Evolutionary conservation across 92 coral and sea anemone species (phyloP).

Genomic region (Phenganax subtilis): DNA sequence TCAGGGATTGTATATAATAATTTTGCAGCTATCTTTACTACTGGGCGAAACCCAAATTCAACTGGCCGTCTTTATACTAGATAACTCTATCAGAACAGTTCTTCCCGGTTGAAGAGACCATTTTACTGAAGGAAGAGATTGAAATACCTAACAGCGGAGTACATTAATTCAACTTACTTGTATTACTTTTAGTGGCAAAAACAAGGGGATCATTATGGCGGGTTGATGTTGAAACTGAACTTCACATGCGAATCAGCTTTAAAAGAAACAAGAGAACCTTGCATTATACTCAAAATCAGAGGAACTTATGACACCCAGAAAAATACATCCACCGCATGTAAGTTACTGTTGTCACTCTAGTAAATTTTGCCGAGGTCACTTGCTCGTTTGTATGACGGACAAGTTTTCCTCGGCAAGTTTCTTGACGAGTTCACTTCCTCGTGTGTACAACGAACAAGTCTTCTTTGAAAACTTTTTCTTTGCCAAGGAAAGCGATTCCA

Average conservation of each 20-base stretch:
- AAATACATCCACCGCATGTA: conserved; percentile 16
- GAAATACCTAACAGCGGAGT: too few relatives aligned
- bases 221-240: conserved; percentile 19
- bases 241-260: background rate
- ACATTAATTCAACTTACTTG: background rate
- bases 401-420: background rate
- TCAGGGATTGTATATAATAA: too few relatives aligned
- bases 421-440: background rate
- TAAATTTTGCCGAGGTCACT: background rate
- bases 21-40: too few relatives aligned
- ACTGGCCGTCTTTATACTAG: too few relatives aligned
- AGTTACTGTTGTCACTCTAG: background rate
- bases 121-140: too few relatives aligned
- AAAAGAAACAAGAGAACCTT: conserved; percentile 10
- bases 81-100: too few relatives aligned
- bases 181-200: conserved; percentile 5
- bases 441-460: background rate
- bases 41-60: too few relatives aligned
- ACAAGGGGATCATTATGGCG: conserved; percentile 12
- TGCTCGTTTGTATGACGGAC: too few relatives aligned
- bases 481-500: background rate
- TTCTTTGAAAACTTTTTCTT: background rate
- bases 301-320: conserved; percentile 21
- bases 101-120: too few relatives aligned
- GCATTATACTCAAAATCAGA: conserved; percentile 22